Conservation (phyloP, 2,888 invertebrate genomes). For the Melikaiella ostensackeni region DNA sequence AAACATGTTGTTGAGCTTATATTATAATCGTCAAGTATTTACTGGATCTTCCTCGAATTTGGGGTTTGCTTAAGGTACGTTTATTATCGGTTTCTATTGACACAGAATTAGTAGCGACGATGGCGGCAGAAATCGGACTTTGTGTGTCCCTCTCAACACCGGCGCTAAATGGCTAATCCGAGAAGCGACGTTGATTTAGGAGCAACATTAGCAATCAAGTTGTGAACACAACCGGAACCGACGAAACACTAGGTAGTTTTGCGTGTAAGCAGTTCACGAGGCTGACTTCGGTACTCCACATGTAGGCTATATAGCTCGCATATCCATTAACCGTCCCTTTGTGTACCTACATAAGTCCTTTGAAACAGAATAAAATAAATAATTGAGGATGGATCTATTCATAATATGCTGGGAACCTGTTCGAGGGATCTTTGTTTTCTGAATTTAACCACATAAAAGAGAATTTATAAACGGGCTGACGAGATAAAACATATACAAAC, state of each 20-base stretch:
- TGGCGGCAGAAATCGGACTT: conserved; percentile 48
- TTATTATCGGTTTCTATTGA: conserved; percentile 35
- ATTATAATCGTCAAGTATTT: neutral
- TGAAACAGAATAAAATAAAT: neutral
- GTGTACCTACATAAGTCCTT: neutral
- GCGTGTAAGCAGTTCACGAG: conserved; percentile 12
- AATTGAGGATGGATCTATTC: neutral
- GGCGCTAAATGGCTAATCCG: conserved; percentile 60
- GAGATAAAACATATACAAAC: too few relatives aligned
- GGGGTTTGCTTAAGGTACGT: conserved; percentile 18
- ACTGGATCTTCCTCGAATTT: neutral
- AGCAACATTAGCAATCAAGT: conserved; percentile 64
- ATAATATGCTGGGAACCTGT: neutral
- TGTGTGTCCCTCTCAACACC: conserved; percentile 51
- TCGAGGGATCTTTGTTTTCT: neutral
- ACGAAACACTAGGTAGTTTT: conserved; percentile 44
- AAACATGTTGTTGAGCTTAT: neutral
- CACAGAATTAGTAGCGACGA: conserved; percentile 48
- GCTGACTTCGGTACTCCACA: neutral
- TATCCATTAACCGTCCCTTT: neutral
- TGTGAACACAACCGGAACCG: conserved; percentile 55
- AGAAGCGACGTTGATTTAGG: conserved; percentile 64
- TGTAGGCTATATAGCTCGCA: neutral
- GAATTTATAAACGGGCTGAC: too few relatives aligned
- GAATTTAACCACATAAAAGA: too few relatives aligned